These are phyloP conservation scores for Eucriotettix oculatus DNA, from an alignment of 2,888 invertebrate genomes.

Conservation along the genomic window DNA sequence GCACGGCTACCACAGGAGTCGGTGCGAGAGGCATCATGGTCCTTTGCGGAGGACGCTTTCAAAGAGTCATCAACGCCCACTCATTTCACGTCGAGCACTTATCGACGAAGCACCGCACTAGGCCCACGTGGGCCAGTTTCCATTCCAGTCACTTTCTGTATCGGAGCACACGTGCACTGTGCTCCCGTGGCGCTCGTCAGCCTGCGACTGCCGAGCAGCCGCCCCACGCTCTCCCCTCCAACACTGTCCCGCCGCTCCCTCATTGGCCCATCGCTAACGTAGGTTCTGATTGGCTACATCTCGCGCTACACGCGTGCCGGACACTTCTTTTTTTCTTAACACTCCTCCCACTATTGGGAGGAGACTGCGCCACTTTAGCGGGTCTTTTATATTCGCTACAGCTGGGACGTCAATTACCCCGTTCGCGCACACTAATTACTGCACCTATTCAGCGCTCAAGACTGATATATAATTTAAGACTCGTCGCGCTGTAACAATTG, in stretches of 20 bases:
- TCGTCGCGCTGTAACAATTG: neutral
- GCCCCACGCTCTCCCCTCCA: slow-evolving; percentile 1
- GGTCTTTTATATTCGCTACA: no score
- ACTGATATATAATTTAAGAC: neutral
- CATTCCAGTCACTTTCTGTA: neutral
- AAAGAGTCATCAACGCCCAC: neutral
- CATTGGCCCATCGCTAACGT: slow-evolving; percentile 10
- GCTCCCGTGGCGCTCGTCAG: neutral
- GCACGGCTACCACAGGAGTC: slow-evolving; percentile 81
- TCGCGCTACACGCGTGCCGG: no score
- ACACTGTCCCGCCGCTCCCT: slow-evolving; percentile 1
- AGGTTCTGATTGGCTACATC: no score
- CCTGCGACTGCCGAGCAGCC: neutral
- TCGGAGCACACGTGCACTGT: neutral
- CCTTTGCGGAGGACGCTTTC: neutral
- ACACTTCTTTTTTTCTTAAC: no score
- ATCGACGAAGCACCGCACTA: neutral
- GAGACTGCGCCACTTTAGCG: no score
- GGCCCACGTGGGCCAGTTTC: neutral
- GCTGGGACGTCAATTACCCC: no score
- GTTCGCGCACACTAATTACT: no score
- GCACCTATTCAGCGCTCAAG: no score
- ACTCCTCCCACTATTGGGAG: no score
- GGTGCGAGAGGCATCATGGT: slow-evolving; percentile 92
- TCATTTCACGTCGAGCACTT: neutral